A percentile compares a stretch with the other conserved stretches of the same genome.
Conservation (phyloP, 2,888 invertebrate species). For the Dryobota labecula region DNA sequence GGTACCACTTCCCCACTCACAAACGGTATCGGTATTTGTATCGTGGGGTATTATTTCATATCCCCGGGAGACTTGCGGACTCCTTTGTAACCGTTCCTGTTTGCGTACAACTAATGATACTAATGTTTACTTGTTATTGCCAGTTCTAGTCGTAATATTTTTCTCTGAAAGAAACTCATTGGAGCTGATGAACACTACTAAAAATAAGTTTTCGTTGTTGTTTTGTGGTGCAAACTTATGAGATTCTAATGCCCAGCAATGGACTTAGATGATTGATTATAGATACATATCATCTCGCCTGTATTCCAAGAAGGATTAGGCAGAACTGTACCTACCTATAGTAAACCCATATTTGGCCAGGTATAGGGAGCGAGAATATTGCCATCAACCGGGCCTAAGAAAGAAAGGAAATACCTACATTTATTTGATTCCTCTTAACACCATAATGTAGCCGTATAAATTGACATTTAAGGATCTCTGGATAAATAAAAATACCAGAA, state of each 20-base stretch:
- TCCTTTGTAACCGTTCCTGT: constrained; percentile 3
- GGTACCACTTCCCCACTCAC: neutral
- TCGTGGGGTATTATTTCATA: neutral
- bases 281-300: too few relatives aligned
- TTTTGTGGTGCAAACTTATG: too few relatives aligned
- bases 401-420: too few relatives aligned
- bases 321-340: too few relatives aligned
- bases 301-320: too few relatives aligned
- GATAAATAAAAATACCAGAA: neutral
- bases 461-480: neutral
- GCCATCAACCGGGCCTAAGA: too few relatives aligned
- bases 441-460: neutral
- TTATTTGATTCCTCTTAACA: too few relatives aligned
- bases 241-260: neutral
- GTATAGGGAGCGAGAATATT: too few relatives aligned
- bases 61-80: neutral
- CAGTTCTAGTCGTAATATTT: neutral
- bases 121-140: neutral
- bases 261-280: neutral
- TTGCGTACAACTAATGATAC: neutral
- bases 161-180: neutral
- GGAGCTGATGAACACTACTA: neutral
- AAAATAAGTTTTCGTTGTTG: neutral
- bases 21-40: constrained; percentile 11
- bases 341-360: too few relatives aligned